Evolutionary conservation across 2,113 vertebrate species (phyloP), one percentile per base, ranked within the genome.

Genomic region (Eulacestoma nigropectus): DNA sequence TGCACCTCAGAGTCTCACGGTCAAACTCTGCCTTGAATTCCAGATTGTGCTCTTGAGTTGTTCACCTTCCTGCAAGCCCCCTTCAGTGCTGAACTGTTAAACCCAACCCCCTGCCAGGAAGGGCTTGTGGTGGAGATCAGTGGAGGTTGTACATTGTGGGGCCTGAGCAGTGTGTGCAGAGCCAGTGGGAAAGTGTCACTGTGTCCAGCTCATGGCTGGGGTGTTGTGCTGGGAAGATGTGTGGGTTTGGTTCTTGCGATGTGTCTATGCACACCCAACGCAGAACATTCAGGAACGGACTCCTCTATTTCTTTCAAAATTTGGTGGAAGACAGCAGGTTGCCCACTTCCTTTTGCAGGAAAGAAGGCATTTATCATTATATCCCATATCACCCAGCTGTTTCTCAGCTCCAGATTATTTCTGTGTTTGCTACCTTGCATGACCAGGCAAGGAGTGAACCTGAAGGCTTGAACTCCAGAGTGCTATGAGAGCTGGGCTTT

Each of bases 401-500:
- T 82, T 11, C 72, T 67, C 11, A 4, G 30, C 62, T 85, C 84
- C 53, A 25, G 62, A 18, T 85, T 75, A 29, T 89, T 89, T 91
- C 79, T 93, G 29, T 63, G 69, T 78, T 93, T 82, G 30, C 52
- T 68, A 5, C 85, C 37, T 87, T 84, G 67, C 62, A 32, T 39
- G 85, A 69, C n/a, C 56, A 64, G 94, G 68, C 75, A 76, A 73
- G 76, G 89, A 75, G 49, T 32, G 75, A 96, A 73, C 64, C 30
- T 52, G 64, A 76, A 47, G 73, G 18, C 83, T 57, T 37, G 26
- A 87, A 73, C 74, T 76, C 52, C 85, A 35, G 83, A 39, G 88
- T 83, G 81, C 92, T 87, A 1, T 25, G 72, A 60, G 76, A 87
- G 67, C 91, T 78, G 62, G 64, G 91, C 69, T 92, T 97, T 96